Base-by-base conservation (phyloP, 1,140 invertebrate genomes). In the Drosophila santomea region DNA sequence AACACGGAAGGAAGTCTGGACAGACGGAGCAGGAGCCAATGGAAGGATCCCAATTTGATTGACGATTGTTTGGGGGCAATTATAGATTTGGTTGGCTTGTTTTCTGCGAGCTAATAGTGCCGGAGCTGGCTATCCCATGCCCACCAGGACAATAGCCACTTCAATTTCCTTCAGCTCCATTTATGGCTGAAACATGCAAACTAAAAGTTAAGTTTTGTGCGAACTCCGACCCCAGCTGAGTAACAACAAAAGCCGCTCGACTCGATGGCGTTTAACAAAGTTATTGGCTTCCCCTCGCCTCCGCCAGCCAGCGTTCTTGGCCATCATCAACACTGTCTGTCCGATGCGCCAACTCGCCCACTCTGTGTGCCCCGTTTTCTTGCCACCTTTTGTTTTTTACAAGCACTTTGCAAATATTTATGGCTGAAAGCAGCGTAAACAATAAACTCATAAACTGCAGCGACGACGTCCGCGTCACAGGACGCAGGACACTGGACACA, bases 361-460 rank as follows among this genome's bases (percentile, higher is more conserved):
- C 28, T 35, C 38, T 39, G 38, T 4, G 38, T 15, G 41, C 45
- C 63, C 20, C 32, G 25, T 50, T 25, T 48, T 54, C 48, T 67
- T 56, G 52, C 58, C 58, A 82, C 75, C 83, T 86, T 88, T 86
- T 86, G 75, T 86, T 89, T 86, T 86, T 86, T 88, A 86, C 84
- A 86, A 86, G 83, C 84, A 86, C 75, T 86, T 86, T 86, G 83
- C 84, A 86, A 88, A 86, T 86, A 89, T 86, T 86, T 86, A 86
- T 86, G 79, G 79, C 72, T 76, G 79, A 88, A 81, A 78, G 75
- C 79, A 86, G 67, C 79, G 79, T 68, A 86, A 86, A 86, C 83
- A 86, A 88, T 88, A 89, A 86, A 79, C 84, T 86, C 84, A 89
- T 80, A 86, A 86, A 83, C 83, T 86, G 83, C 83, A 86, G 79